These are phyloP conservation scores for Corythornis vintsioides DNA, from an alignment of 2,113 vertebrate species.

Conservation along the genomic window DNA sequence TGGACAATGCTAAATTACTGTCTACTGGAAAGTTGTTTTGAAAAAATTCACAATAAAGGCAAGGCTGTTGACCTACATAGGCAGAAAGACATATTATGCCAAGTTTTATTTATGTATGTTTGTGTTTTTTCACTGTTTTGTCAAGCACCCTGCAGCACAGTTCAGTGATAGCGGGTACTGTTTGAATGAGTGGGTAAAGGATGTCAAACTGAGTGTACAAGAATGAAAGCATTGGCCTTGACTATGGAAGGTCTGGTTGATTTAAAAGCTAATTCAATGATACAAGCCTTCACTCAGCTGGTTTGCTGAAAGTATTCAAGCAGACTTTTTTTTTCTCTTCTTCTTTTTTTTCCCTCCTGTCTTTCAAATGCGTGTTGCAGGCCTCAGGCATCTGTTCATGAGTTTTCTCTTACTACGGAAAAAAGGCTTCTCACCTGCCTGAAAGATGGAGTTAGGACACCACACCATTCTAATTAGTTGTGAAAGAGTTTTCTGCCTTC, in stretches of 20 bases:
- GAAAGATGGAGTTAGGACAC: conserved; percentile 1
- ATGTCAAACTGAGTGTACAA: conserved; percentile 57
- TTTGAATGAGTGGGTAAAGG: conserved; percentile 52
- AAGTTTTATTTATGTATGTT: conserved; percentile 26
- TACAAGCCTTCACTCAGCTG: conserved; percentile 64
- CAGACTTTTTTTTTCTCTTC: conserved; percentile 25
- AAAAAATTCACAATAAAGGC: not conserved
- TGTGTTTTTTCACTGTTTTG: conserved; percentile 49
- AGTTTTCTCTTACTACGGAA: not conserved
- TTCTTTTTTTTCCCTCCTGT: not conserved
- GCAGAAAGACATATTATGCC: conserved; percentile 22
- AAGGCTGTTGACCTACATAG: conserved; percentile 29
- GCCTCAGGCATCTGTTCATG: conserved; percentile 18
- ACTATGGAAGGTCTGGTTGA: conserved; percentile 37
- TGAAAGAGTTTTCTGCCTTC: not conserved
- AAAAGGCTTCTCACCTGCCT: conserved; percentile 27
- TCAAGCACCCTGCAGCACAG: conserved; percentile 61
- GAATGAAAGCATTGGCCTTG: conserved; percentile 32
- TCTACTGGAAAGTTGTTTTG: conserved; percentile 4
- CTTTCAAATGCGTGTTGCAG: not conserved
- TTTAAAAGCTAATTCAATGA: conserved; percentile 72
- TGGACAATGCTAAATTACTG: not conserved
- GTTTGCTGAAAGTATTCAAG: conserved; percentile 22
- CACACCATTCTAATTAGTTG: conserved; percentile 29
- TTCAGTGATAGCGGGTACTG: conserved; percentile 56